Percentiles rank a stretch among this genome's conserved stretches.
phyloP scores from a whole-genome alignment of 2,113 vertebrate genomes.

The Ivindomyrus marchei region DNA sequence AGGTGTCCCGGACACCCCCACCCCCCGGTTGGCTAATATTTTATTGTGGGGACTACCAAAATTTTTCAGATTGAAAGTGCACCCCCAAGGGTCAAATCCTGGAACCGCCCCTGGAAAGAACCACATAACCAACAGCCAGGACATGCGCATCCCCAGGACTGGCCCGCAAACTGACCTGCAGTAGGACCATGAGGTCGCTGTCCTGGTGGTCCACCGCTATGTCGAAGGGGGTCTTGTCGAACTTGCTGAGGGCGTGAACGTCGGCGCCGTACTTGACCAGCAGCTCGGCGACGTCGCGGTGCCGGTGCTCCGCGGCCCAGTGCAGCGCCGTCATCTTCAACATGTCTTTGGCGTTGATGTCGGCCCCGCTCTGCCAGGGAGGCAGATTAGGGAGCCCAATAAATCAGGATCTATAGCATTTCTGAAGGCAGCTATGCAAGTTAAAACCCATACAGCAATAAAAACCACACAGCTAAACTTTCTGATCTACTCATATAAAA shows the following conservation, averaged over 20 bases:
- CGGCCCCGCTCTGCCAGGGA: constrained; percentile 72
- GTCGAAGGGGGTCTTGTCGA: constrained; percentile 84
- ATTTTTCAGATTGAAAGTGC: not conserved
- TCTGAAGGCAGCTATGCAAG: not conserved
- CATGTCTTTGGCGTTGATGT: constrained; percentile 93
- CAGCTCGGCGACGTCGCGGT: constrained; percentile 69
- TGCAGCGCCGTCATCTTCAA: constrained; percentile 91
- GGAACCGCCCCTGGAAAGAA: not conserved
- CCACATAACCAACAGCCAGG: not conserved
- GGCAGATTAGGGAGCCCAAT: not conserved
- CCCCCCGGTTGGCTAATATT: not conserved
- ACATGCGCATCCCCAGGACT: not conserved
- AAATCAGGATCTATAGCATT: not conserved
- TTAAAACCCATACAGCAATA: not conserved
- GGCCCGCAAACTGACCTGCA: constrained; percentile 66
- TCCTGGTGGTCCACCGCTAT: constrained; percentile 82
- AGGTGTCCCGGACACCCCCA: not conserved
- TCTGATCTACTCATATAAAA: not conserved
- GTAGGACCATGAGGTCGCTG: constrained; percentile 68
- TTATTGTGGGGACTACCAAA: not conserved
- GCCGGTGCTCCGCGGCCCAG: constrained; percentile 82
- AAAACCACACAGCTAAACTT: not conserved
- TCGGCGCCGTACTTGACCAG: constrained; percentile 78
- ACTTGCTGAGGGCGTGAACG: constrained; percentile 79
- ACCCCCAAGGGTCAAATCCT: not conserved